phyloP scores from a whole-genome alignment of 2,888 invertebrate species.

The Lycaena phlaeas region DNA sequence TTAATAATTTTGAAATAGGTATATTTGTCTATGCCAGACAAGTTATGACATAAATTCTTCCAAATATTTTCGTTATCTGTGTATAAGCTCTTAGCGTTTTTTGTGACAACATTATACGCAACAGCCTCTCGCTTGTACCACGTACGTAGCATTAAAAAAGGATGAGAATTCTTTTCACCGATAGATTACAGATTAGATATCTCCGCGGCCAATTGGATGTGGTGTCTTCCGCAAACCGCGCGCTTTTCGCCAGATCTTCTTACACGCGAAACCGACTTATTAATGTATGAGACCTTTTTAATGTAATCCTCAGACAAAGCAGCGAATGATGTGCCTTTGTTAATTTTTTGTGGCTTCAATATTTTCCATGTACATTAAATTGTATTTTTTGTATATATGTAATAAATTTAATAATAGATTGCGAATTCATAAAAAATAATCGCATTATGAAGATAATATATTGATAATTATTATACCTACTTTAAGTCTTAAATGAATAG shows the following conservation, averaged over 20 bases:
- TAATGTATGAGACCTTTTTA: neutral
- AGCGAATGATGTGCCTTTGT: neutral
- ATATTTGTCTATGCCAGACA: no score
- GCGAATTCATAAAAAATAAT: no score
- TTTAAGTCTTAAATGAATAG: no score
- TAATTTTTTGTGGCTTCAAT: neutral
- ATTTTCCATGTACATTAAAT: neutral
- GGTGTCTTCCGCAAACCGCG: constrained; percentile 53
- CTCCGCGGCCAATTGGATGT: constrained; percentile 56
- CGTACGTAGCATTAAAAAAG: constrained; percentile 47
- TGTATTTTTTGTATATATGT: no score
- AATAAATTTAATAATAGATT: no score
- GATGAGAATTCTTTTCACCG: constrained; percentile 53
- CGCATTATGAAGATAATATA: no score
- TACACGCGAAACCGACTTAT: constrained; percentile 19
- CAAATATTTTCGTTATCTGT: no score
- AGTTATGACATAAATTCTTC: no score
- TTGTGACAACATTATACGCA: no score
- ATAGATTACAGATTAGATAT: constrained; percentile 69
- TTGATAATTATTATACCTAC: no score
- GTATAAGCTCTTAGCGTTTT: no score
- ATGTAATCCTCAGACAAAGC: neutral
- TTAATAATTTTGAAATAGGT: no score
- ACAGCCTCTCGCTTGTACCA: constrained; percentile 27
- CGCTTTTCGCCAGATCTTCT: constrained; percentile 32